Percentiles rank a stretch among this genome's conserved stretches.
Conservation (phyloP, 2,797 vertebrate species). For the Hapalemur alaotrensis region DNA sequence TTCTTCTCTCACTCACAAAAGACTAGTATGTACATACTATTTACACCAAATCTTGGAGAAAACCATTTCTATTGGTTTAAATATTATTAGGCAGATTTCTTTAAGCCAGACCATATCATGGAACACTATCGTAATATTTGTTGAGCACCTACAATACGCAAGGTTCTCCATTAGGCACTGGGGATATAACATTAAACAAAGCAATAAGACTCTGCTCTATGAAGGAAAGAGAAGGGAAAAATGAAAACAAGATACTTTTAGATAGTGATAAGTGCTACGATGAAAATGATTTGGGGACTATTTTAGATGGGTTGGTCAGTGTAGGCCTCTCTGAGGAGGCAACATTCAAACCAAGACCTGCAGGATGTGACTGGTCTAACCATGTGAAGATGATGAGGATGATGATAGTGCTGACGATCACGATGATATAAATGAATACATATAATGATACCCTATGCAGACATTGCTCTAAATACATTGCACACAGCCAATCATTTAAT, state of each 20-base stretch:
- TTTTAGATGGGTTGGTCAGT: background rate
- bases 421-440: background rate
- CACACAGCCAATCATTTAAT: background rate
- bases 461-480: background rate
- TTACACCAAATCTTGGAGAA: background rate
- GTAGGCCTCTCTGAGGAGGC: background rate
- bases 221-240: background rate
- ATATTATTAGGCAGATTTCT: background rate
- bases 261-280: background rate
- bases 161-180: background rate
- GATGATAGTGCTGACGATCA: no score
- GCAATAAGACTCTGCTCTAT: background rate
- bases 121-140: background rate
- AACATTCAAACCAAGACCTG: background rate
- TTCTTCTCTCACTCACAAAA: background rate
- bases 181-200: background rate
- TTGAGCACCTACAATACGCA: background rate
- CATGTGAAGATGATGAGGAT: background rate
- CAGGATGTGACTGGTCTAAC: background rate
- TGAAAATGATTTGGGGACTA: background rate
- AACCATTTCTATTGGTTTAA: background rate
- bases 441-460: accelerated
- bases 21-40: background rate
- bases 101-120: background rate
- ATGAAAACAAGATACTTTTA: background rate